These are phyloP conservation scores for Falco concolor DNA, from an alignment of 2,797 vertebrate genomes.

Conservation along the genomic window DNA sequence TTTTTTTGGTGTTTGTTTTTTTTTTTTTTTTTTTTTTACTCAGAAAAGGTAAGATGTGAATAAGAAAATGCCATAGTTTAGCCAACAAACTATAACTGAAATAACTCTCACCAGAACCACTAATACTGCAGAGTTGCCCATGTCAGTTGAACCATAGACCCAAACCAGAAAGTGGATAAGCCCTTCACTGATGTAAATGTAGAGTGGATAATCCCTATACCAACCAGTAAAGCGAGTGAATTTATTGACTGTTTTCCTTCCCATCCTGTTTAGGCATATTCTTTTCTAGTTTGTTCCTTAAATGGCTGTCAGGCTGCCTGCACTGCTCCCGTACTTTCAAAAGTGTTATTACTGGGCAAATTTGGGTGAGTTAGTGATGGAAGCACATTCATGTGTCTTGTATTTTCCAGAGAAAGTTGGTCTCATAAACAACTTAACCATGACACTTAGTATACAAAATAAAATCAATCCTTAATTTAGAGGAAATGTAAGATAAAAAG, in stretches of 20 bases:
- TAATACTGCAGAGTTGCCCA: not conserved
- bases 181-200: not conserved
- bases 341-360: not conserved
- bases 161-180: not conserved
- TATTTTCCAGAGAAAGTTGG: not conserved
- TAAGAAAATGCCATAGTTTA: not conserved
- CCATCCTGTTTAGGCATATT: not conserved
- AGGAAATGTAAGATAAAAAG: not conserved
- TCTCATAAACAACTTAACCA: not conserved
- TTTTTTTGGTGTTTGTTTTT: too few relatives aligned
- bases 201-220: not conserved
- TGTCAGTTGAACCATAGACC: not conserved
- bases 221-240: not conserved
- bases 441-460: not conserved
- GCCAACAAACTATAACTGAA: not conserved
- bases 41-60: not conserved
- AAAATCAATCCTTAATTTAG: not conserved
- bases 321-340: not conserved
- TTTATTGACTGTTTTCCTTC: not conserved
- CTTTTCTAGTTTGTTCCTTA: not conserved
- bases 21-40: not conserved
- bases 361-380: not conserved
- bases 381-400: not conserved
- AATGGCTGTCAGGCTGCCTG: not conserved
- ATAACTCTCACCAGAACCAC: not conserved